Base-by-base conservation (phyloP, 2,113 vertebrate species). In the Mus spicilegus region DNA sequence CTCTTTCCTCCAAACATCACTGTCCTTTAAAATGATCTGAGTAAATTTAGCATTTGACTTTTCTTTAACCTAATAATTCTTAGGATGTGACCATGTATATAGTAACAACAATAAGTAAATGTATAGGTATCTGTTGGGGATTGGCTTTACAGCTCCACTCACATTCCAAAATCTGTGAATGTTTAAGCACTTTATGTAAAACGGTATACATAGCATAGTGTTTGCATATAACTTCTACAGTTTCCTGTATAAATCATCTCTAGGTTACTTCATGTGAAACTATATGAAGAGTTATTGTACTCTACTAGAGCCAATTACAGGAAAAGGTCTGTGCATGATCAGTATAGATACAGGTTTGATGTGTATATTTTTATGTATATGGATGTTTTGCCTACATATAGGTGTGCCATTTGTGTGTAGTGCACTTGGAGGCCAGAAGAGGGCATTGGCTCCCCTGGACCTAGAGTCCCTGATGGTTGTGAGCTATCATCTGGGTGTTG, bases 1-100 rank as follows among this genome's bases (percentile, higher is more conserved):
- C 49, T 54, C 14, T 89, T 95, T 87, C 51, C 54, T 89, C n/a
- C 8, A 81, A 87, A 93, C 77, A 11, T 77, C 33, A 87, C 4
- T 28, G 24, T 46, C 36, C 36, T 88, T 82, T 81, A 94, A 96
- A 69, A 88, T 82, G 36, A 88, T 54, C 72, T 81, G 63, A 85
- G 63, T 30, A 88, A 49, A 30, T 87, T 89, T 61, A 94, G 65
- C 61, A 78, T 82, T 90, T 78, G 49, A 22, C 70, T 92, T 19
- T 90, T 87, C 80, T 72, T 89, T 89, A 87, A 65, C 30, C 4
- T 76, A 72, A 54, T 85, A 67, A 77, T 89, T 93, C 49, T 91
- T 46, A 87, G 70, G 81, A 69, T 63, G 1, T 77, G 39, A 93
- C 33, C 49, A 49, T 30, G 17, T 46, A 56, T 84, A 91, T 58